Base-by-base conservation (phyloP, 2,113 vertebrate species). In the Suncus etruscus region DNA sequence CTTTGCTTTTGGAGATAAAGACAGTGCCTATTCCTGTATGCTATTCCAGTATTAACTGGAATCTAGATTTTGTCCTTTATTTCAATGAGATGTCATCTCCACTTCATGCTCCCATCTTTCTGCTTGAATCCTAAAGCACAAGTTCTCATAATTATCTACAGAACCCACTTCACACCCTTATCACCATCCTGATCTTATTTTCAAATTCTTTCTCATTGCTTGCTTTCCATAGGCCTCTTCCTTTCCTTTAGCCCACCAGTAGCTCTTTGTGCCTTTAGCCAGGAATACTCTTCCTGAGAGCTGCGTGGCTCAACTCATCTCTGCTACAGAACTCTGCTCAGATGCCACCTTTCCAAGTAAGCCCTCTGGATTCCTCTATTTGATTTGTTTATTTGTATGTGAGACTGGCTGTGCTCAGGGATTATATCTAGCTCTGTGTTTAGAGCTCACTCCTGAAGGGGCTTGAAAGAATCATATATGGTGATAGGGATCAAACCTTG, bases 21-120 rank as follows among this genome's bases (percentile, higher is more conserved):
- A 29, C 7, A 66, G 3, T 25, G 25, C 24, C 24, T 14, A n/a
- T 47, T 31, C 83, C 14, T 69, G 11, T 70, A 87, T n/a, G 48
- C 3, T 51, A 8, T 18, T 11, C n/a, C n/a, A 11, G 1, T 87
- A 32, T 82, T n/a, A 9, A 32, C 24, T 47, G 32, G 83, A 74
- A 25, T 70, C 29, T n/a, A 93, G 51, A 2, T 66, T 76, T 92
- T 18, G 83, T 68, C 73, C 39, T 86, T 74, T 79, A 29, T 76
- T 24, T 8, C 45, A 32, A 32, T 68, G 58, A 74, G 15, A 6
- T 93, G 61, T 78, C 66, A 66, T 45, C 4, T 79, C 48, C 27
- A 48, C n/a, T 83, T 27, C 4, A 24, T 31, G 39, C 24, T 76
- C 78, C 50, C 74, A 25, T 24, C 27, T 74, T 69, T 25, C 11